These are phyloP conservation scores for Cryptus armator DNA, from an alignment of 2,888 invertebrate species.

Conservation along the genomic window DNA sequence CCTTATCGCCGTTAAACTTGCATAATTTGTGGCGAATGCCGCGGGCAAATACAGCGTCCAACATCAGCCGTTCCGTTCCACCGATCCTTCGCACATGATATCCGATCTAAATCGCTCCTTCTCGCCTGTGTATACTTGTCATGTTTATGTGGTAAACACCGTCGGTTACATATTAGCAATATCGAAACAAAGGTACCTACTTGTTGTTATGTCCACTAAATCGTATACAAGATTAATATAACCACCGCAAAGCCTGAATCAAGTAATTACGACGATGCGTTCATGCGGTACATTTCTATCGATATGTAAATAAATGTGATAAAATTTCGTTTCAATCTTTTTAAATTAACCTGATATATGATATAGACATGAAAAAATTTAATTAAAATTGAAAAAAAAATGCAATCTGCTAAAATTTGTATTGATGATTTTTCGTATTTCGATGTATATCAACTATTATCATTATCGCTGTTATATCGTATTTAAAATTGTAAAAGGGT, in stretches of 20 bases:
- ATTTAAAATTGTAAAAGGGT: no score
- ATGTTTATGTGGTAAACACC: neutral
- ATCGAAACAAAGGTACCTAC: neutral
- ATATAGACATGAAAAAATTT: no score
- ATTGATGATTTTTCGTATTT: no score
- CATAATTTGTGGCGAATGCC: conserved; percentile 65
- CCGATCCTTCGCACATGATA: conserved; percentile 42
- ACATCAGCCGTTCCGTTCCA: conserved; percentile 29
- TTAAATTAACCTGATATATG: no score
- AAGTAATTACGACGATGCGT: neutral
- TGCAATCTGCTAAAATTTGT: no score
- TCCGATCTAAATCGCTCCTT: conserved; percentile 62
- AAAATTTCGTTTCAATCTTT: no score
- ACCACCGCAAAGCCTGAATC: neutral
- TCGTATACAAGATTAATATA: neutral
- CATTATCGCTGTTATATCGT: no score
- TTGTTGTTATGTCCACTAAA: neutral
- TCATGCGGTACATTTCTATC: no score
- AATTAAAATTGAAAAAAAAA: no score
- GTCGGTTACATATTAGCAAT: neutral
- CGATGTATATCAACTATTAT: no score
- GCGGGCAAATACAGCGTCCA: conserved; percentile 48
- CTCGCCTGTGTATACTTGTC: conserved; percentile 41
- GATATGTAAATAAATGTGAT: no score
- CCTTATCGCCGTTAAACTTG: conserved; percentile 63